Percentiles rank a stretch among this genome's conserved stretches.
Conservation (phyloP, 1,140 invertebrate genomes). For the honey bee (Apis mellifera) region Amel_HAv3.1 CM009943.2:6353501-6354000, state of each 20-base stretch:
- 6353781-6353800: conserved; percentile 64
- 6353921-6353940: neutral
- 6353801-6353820: conserved; percentile 68
- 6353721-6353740: conserved; percentile 37
- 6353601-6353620: neutral
- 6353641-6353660: no score
- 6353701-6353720: neutral
- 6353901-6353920: neutral
- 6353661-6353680: neutral
- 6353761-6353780: conserved; percentile 41
- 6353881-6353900: neutral
- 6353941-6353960: neutral
- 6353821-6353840: conserved; percentile 70
- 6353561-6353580: no score
- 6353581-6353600: neutral
- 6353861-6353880: neutral
- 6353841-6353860: conserved; percentile 34
- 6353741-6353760: conserved; percentile 43
- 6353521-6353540: neutral
- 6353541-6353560: neutral
- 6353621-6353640: accelerated
- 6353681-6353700: neutral
- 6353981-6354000: neutral
- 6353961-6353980: neutral
- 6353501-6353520: no score